Evolutionary conservation across 2,888 invertebrate species (phyloP), one percentile per base, ranked within the genome.

Genomic region (Clostera curtula): DNA sequence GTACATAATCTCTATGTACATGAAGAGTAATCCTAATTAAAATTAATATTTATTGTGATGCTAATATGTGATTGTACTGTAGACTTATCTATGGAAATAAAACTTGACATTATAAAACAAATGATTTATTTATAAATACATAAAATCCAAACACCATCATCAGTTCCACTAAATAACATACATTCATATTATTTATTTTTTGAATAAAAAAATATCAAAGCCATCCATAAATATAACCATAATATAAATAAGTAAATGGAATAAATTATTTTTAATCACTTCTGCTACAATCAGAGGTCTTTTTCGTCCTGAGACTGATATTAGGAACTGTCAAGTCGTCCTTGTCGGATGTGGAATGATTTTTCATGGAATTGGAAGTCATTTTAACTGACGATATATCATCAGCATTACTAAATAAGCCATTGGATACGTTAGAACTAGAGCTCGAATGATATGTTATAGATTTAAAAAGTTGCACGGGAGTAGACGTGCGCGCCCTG

Each of bases 401-500:
- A 32, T 86, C 86, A 21, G 76, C 84, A 25, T 77, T 85, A 39
- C 84, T 83, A 42, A 86, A 86, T 23, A 85, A 53, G 3, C 77
- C 74, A 32, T 82, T 80, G 3, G 84, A 79, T 24, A 68, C 47
- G 40, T 82, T 84, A 0, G 85, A 85, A 43, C 79, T 76, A 2
- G 85, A 79, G 43, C 74, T 86, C 3, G 85, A 75, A 31, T 71
- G 73, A 43, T 74, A 83, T 0, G 70, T 70, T 43, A 60, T 59
- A 0, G 82, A 79, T 39, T 70, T 85, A 43, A 71, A 82, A 11
- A 75, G 66, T 33, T 82, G 84, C 4, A 88, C 82, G 0, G 88
- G 88, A 2, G 88, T 88, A 0, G 88, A 88, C 3, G 88, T 88
- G 1, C 86, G 70, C n/a, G 82, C 77, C 35, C 80, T 58, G 30